Evolutionary conservation across 2,888 invertebrate species (phyloP).

Genomic region (Melikaiella ostensackeni): DNA sequence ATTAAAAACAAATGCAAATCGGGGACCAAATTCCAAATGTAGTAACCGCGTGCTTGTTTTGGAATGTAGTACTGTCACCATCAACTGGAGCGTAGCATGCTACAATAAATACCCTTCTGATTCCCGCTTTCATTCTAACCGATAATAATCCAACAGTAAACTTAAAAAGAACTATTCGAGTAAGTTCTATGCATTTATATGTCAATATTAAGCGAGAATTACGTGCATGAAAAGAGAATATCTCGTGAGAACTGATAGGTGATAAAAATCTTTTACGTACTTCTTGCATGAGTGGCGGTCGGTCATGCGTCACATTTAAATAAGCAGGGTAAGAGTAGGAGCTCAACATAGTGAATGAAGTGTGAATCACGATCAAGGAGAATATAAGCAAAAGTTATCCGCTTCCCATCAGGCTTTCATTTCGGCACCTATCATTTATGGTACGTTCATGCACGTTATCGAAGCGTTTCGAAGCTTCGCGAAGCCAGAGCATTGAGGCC

Average conservation of each 20-base stretch:
- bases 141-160: too few relatives aligned
- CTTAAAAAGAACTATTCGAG: background rate
- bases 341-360: background rate
- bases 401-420: constrained; percentile 33
- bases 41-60: too few relatives aligned
- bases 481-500: constrained; percentile 48
- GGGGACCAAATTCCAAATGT: too few relatives aligned
- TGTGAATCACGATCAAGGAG: constrained; percentile 21
- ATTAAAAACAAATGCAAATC: too few relatives aligned
- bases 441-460: constrained; percentile 25
- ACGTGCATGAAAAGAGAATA: constrained; percentile 1
- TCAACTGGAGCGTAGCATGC: too few relatives aligned
- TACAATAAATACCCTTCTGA: too few relatives aligned
- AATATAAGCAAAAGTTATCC: constrained; percentile 17
- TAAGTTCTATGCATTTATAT: background rate
- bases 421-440: constrained; percentile 33
- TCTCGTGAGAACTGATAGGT: background rate
- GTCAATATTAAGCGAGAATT: background rate
- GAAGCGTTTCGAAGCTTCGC: constrained; percentile 15
- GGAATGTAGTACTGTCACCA: too few relatives aligned
- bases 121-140: too few relatives aligned
- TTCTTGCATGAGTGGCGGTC: background rate
- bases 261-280: background rate
- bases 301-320: too few relatives aligned
- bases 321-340: too few relatives aligned